Base-by-base conservation (phyloP, 2,797 vertebrate genomes). In the Benthosema pterotum region DNA sequence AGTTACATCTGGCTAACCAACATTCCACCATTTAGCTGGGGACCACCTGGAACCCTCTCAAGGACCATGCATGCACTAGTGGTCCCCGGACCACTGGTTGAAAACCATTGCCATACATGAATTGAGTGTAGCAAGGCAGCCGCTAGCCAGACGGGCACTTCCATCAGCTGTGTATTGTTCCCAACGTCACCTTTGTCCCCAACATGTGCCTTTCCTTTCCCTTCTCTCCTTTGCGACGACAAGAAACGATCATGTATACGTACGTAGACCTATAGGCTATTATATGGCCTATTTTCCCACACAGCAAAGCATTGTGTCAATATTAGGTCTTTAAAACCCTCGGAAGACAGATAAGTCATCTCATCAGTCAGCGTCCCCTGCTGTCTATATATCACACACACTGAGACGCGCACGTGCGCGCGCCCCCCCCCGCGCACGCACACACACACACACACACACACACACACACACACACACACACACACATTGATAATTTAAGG, bases 121-220 rank as follows among this genome's bases (percentile, higher is more conserved):
- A n/a, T n/a, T 57, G 32, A 4, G 22, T 19, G 32, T 45, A 15
- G 13, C 22, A 1, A n/a, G 22, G 22, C 22, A 25, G 22, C 22
- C 22, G 22, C 22, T 25, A 25, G 22, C 69, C 28, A 15, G n/a
- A 13, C 19, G 5, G 5, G 11, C 18, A 47, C 38, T 13, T 13
- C 16, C 16, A 38, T 38, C 32, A 38, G 32, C 32, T 2, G 8
- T 57, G 42, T 57, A 46, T 57, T 52, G 70, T 22, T 16, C 16
- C 2, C 42, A 32, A 52, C 17, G 65, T 55, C 78, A 68, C 54
- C 67, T 78, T 79, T 83, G 75, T 83, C 69, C 79, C 63, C 69
- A 25, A 63, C 45, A 46, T 60, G 3, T 6, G 38, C 18, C 38
- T 43, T n/a, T n/a, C n/a, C n/a, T n/a, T n/a, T n/a, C n/a, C n/a